These are phyloP conservation scores for Taurulus bubalis DNA, from an alignment of 2,113 vertebrate genomes.

Conservation along the genomic window DNA sequence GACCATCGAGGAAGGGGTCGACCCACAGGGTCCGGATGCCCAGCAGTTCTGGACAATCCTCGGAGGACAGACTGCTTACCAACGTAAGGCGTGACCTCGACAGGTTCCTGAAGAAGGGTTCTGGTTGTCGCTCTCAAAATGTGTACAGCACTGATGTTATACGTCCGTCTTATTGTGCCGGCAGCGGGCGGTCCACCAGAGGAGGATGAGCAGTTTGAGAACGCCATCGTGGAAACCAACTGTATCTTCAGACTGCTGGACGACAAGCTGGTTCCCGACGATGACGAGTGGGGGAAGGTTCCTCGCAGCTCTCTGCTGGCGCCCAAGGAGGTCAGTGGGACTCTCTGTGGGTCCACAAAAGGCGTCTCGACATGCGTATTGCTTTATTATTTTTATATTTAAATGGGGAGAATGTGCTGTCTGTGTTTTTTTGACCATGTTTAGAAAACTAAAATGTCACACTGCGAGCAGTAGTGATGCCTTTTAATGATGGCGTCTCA, in stretches of 20 bases:
- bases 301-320: slow-evolving; percentile 90
- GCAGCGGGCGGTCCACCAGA: slow-evolving; percentile 92
- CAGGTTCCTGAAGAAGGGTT: background rate
- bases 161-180: background rate
- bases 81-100: slow-evolving; percentile 79
- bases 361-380: background rate
- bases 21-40: slow-evolving; percentile 86
- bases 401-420: background rate
- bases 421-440: background rate
- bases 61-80: slow-evolving; percentile 90
- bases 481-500: background rate
- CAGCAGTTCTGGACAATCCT: slow-evolving; percentile 97
- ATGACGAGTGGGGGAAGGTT: slow-evolving; percentile 96
- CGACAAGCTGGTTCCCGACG: slow-evolving; percentile 96
- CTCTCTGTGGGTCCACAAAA: background rate
- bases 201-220: slow-evolving; percentile 95
- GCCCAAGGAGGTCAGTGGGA: slow-evolving; percentile 88
- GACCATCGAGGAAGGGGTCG: slow-evolving; percentile 90
- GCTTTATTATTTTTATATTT: background rate
- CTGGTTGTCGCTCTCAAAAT: background rate
- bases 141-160: background rate
- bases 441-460: background rate
- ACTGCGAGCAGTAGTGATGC: background rate
- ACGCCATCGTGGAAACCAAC: slow-evolving; percentile 97
- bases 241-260: slow-evolving; percentile 94